phyloP scores from a whole-genome alignment of 2,797 vertebrate genomes.

The Enteromius trimaculatus region DNA sequence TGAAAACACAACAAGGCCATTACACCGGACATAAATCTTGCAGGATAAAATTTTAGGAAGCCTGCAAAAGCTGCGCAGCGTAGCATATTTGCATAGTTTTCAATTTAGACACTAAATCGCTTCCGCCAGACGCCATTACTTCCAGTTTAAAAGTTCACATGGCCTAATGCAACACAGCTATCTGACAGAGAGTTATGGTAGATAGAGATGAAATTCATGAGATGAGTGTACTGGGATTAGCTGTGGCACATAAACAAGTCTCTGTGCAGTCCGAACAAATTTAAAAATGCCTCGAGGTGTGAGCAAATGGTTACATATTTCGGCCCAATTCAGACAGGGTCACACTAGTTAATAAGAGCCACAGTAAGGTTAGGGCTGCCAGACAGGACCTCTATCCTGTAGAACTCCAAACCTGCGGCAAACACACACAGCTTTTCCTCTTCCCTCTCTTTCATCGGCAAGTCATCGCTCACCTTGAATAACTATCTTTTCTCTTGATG shows the following conservation, averaged over 20 bases:
- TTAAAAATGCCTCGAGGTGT: conserved; percentile 31
- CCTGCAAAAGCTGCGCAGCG: conserved; percentile 40
- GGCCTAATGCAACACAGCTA: conserved; percentile 13
- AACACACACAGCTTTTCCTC: conserved; percentile 47
- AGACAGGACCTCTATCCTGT: conserved; percentile 65
- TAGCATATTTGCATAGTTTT: conserved; percentile 51
- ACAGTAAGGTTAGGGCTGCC: conserved; percentile 64
- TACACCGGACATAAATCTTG: conserved; percentile 58
- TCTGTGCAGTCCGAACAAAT: conserved; percentile 18
- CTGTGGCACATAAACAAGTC: conserved; percentile 36
- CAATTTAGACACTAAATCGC: conserved; percentile 35
- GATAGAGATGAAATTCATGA: conserved; percentile 48
- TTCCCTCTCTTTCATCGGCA: conserved; percentile 41
- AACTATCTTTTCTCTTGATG: conserved; percentile 71
- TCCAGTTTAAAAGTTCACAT: conserved; percentile 33
- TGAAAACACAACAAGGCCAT: conserved; percentile 61
- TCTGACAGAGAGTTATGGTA: conserved; percentile 34
- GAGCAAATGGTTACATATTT: conserved; percentile 44
- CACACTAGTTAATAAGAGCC: conserved; percentile 72
- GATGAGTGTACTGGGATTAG: conserved; percentile 50
- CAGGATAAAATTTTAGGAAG: conserved; percentile 50
- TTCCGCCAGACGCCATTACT: conserved; percentile 25
- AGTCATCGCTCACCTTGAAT: conserved; percentile 74
- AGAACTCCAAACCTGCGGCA: conserved; percentile 62
- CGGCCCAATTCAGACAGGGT: conserved; percentile 59